Evolutionary conservation across 35 echinoderm and acorn worm genomes (phyloP).

Genomic region (Lytechinus pictus): DNA sequence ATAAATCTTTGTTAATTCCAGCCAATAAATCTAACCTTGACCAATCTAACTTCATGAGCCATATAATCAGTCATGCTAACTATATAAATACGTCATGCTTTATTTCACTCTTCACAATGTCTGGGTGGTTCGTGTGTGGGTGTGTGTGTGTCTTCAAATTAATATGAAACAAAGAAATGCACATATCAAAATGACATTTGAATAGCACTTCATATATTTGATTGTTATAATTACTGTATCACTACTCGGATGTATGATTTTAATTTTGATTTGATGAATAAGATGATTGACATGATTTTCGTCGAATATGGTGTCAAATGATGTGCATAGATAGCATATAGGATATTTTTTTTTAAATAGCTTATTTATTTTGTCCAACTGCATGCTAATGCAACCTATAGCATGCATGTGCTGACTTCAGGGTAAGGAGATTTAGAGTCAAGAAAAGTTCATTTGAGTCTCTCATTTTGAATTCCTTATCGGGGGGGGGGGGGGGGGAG

Average conservation of each 20-base stretch:
- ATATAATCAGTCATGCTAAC: background rate
- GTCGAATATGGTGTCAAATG: background rate
- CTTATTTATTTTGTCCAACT: background rate
- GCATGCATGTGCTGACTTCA: too few species aligned
- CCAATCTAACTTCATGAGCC: conserved; percentile 4
- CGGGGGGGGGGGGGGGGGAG: too few species aligned
- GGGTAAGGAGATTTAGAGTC: too few species aligned
- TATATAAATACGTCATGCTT: background rate
- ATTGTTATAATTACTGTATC: background rate
- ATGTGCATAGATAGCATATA: too few species aligned
- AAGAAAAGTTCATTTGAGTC: too few species aligned
- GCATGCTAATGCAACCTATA: background rate
- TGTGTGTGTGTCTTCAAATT: background rate
- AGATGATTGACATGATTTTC: background rate
- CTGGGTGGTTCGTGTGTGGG: background rate
- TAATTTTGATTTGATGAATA: background rate
- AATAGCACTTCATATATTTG: background rate
- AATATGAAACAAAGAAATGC: background rate
- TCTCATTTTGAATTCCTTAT: too few species aligned
- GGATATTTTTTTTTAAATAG: too few species aligned
- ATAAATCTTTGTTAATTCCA: too few species aligned
- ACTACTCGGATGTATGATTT: too few species aligned
- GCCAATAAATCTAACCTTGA: background rate
- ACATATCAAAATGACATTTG: background rate
- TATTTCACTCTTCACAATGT: background rate